Conservation (phyloP, 2,113 vertebrate genomes). For the Percopsis transmontana region DNA sequence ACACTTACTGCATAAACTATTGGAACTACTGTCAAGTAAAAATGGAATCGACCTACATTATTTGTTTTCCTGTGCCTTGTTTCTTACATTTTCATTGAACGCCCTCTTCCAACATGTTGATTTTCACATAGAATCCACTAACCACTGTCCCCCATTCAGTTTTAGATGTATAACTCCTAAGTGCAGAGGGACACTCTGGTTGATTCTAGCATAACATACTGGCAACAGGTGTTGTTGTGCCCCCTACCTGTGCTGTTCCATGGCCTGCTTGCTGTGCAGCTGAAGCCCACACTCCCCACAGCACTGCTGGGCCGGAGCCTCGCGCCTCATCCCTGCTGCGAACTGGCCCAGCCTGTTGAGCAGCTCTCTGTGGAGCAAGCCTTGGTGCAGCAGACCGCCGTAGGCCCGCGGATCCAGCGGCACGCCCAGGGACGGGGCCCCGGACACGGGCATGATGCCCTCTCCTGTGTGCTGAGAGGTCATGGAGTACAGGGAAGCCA, state of each 20-base stretch:
- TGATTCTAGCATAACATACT: neutral
- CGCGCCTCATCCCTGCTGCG: conserved; percentile 87
- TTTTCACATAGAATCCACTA: neutral
- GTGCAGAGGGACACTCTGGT: neutral
- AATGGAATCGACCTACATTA: too few species aligned
- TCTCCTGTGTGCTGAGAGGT: conserved; percentile 87
- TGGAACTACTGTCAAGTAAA: too few species aligned
- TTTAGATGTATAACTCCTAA: neutral
- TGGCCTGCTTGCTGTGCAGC: conserved; percentile 89
- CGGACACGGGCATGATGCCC: conserved; percentile 80
- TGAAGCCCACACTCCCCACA: conserved; percentile 93
- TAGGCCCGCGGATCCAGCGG: conserved; percentile 95
- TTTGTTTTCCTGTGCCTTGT: too few species aligned
- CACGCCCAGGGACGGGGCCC: conserved; percentile 84
- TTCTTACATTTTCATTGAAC: too few species aligned
- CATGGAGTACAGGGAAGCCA: conserved; percentile 84
- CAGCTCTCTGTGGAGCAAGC: conserved; percentile 94
- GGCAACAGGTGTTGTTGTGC: too few species aligned
- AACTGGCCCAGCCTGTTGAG: conserved; percentile 94
- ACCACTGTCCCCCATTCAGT: neutral
- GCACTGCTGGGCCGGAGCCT: conserved; percentile 83
- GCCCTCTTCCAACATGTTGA: too few species aligned
- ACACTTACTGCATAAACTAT: too few species aligned
- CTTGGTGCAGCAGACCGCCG: conserved; percentile 89
- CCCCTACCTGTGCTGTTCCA: conserved; percentile 95